Conservation (phyloP, 2,113 vertebrate genomes). For the Ahaetulla prasina region DNA sequence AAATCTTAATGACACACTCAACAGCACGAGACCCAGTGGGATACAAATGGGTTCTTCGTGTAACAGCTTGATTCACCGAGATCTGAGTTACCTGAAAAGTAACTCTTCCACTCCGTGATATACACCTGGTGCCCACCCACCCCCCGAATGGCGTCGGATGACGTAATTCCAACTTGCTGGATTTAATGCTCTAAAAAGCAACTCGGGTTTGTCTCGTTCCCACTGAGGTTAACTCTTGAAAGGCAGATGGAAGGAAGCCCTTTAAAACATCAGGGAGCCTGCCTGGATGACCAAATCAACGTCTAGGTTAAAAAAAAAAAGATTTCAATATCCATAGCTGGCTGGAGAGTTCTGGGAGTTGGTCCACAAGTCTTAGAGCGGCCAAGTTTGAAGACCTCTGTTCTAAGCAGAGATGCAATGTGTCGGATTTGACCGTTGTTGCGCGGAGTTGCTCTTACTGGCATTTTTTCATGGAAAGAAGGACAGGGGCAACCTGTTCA, state of each 20-base stretch:
- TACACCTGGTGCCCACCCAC: slow-evolving; percentile 64
- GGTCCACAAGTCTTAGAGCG: too few species aligned
- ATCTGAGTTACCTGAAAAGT: slow-evolving; percentile 68
- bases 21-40: slow-evolving; percentile 65
- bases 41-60: slow-evolving; percentile 89
- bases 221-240: slow-evolving; percentile 82
- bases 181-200: slow-evolving; percentile 91
- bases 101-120: slow-evolving; percentile 70
- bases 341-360: too few species aligned
- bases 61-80: slow-evolving; percentile 69
- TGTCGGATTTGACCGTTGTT: slow-evolving; percentile 37
- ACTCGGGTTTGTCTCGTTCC: slow-evolving; percentile 62
- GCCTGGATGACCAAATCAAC: too few species aligned
- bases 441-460: slow-evolving; percentile 22
- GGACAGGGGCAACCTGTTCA: neutral
- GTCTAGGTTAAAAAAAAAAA: neutral
- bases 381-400: too few species aligned
- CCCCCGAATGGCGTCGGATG: slow-evolving; percentile 65
- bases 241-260: slow-evolving; percentile 69
- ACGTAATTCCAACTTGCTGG: slow-evolving; percentile 68
- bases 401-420: slow-evolving; percentile 43
- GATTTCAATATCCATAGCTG: slow-evolving; percentile 52
- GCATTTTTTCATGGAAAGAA: neutral
- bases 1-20: slow-evolving; percentile 68
- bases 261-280: too few species aligned